Percentiles rank a stretch among this genome's conserved stretches.
Conservation (phyloP, 2,113 vertebrate species). For the Hylia prasina region DNA sequence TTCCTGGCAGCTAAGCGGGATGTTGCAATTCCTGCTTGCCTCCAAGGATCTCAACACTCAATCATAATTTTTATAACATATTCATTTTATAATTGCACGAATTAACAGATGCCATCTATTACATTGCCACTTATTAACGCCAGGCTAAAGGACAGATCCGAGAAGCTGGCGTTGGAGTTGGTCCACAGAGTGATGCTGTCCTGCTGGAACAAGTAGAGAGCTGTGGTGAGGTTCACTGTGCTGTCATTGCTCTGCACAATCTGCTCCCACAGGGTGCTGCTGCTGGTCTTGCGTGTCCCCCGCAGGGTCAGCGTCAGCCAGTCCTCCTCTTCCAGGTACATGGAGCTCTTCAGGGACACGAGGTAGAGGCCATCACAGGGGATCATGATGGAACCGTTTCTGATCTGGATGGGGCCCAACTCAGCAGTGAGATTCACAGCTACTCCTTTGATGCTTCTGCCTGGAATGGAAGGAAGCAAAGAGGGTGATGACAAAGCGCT, state of each 20-base stretch:
- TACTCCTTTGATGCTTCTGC: neutral
- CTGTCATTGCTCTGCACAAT: rapidly evolving
- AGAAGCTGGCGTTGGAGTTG: rapidly evolving
- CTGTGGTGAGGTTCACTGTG: neutral
- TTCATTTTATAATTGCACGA: too few species aligned
- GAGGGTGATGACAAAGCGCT: neutral
- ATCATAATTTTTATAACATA: too few species aligned
- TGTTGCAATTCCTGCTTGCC: too few species aligned
- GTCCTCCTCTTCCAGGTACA: neutral
- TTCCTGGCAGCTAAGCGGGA: too few species aligned
- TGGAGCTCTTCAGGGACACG: neutral
- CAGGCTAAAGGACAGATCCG: neutral
- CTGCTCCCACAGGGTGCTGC: neutral
- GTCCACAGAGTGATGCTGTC: neutral
- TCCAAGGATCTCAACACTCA: too few species aligned
- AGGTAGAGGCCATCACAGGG: constrained; percentile 46
- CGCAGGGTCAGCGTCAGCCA: neutral
- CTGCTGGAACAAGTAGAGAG: neutral
- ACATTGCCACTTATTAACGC: neutral
- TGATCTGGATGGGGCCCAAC: neutral
- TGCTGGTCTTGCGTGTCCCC: rapidly evolving
- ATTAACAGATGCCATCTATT: too few species aligned
- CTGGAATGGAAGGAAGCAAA: neutral
- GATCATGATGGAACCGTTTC: constrained; percentile 11
- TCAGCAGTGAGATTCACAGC: neutral